A percentile compares a stretch with the other conserved stretches of the same genome.
Conservation (phyloP, 2,888 invertebrate species). For the Ichneumon xanthorius region DNA sequence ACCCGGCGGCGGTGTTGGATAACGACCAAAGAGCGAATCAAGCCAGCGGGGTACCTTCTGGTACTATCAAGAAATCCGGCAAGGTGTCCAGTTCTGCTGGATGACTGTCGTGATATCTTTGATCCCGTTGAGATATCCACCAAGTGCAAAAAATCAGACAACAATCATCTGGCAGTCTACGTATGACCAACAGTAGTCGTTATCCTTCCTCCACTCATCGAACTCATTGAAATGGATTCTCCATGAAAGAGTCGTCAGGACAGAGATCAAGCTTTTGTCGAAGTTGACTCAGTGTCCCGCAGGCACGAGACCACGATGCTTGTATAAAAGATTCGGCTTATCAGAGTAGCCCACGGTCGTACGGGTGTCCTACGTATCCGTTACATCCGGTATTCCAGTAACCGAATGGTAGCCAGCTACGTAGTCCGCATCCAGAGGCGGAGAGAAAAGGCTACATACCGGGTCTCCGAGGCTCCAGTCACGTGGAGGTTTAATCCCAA, state of each 20-base stretch:
- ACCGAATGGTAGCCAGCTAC: constrained; percentile 33
- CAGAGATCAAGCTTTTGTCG: neutral
- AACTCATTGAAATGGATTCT: neutral
- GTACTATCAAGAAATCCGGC: neutral
- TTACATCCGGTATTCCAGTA: constrained; percentile 19
- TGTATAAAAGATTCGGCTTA: neutral
- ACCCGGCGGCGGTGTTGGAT: neutral
- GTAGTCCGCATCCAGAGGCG: constrained; percentile 43
- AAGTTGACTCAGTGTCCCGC: neutral
- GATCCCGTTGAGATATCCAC: neutral
- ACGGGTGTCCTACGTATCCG: constrained; percentile 22
- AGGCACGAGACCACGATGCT: neutral
- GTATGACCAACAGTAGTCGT: neutral
- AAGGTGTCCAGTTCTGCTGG: neutral
- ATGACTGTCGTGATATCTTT: neutral
- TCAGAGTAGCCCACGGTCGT: constrained; percentile 2
- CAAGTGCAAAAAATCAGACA: neutral
- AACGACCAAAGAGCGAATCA: neutral
- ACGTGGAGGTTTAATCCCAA: constrained; percentile 79
- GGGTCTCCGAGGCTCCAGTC: constrained; percentile 74
- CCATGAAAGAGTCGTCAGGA: neutral
- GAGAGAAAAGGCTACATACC: constrained; percentile 44
- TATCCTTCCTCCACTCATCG: neutral
- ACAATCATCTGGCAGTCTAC: neutral
- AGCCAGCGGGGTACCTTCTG: neutral